Percentiles rank a stretch among this genome's conserved stretches.
Conservation (phyloP, 2,797 vertebrate species). For the Falco peregrinus region DNA sequence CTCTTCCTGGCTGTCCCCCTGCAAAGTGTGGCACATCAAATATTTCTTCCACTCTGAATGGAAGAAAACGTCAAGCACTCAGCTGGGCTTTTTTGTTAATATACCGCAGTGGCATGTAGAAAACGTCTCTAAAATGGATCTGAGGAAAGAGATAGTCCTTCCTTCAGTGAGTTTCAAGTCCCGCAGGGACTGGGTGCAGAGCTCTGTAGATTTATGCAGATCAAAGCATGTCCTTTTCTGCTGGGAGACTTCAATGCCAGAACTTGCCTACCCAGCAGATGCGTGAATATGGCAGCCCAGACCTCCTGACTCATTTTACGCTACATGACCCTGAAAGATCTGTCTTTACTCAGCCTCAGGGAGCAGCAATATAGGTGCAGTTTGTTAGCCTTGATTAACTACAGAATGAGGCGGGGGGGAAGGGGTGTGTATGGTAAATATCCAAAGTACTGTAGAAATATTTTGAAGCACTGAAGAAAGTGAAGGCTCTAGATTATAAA, state of each 20-base stretch:
- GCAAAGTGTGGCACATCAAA: not conserved
- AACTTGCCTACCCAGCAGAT: not conserved
- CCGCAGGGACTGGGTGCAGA: not conserved
- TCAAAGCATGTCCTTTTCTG: not conserved
- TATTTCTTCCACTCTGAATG: not conserved
- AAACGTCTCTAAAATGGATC: not conserved
- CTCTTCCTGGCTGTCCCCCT: not conserved
- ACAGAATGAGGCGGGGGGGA: not conserved
- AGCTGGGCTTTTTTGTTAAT: not conserved
- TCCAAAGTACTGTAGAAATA: not conserved
- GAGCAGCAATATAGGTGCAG: not conserved
- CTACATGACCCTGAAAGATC: not conserved
- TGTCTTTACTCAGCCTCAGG: not conserved
- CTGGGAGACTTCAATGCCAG: not conserved
- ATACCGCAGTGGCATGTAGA: not conserved
- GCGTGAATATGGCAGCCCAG: accelerated
- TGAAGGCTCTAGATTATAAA: not conserved
- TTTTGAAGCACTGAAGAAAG: not conserved
- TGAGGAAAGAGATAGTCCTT: not conserved
- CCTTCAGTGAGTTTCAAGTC: not conserved
- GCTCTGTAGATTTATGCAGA: not conserved
- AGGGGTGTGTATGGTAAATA: not conserved
- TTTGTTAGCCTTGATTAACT: not conserved
- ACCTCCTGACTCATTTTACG: not conserved
- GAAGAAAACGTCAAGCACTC: not conserved